Conservation (phyloP, 1,140 invertebrate genomes). For the Goniozus legneri region DNA sequence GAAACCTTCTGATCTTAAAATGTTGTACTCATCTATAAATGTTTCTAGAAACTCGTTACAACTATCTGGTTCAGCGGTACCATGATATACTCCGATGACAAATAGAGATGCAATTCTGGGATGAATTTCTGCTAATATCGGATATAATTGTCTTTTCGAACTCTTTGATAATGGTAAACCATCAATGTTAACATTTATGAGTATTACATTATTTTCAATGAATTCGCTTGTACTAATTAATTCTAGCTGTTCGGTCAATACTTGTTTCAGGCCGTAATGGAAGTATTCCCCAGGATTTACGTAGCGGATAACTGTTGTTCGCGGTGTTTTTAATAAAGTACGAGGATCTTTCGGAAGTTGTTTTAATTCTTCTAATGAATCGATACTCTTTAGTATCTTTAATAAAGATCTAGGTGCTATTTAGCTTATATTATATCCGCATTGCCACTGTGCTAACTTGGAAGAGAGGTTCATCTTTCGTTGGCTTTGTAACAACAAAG, state of each 20-base stretch:
- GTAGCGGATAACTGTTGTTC: neutral
- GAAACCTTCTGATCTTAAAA: conserved; percentile 10
- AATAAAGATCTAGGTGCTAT: too few relatives aligned
- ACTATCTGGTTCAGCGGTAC: conserved; percentile 15
- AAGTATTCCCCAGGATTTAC: neutral
- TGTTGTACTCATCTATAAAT: conserved; percentile 19
- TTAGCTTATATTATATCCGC: too few relatives aligned
- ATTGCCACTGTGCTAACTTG: too few relatives aligned
- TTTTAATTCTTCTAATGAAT: too few relatives aligned
- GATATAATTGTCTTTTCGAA: neutral
- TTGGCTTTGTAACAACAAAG: too few relatives aligned
- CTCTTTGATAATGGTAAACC: neutral
- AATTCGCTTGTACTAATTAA: neutral
- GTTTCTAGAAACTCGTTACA: conserved; percentile 15
- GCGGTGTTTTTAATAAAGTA: neutral
- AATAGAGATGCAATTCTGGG: conserved; percentile 3
- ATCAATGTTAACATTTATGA: neutral
- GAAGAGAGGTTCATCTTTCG: too few relatives aligned
- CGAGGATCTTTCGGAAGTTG: neutral
- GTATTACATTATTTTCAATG: neutral
- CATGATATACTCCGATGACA: conserved; percentile 20
- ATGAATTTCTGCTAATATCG: neutral
- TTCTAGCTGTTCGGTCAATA: neutral
- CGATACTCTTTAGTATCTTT: too few relatives aligned
- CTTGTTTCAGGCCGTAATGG: neutral